Evolutionary conservation across 2,113 vertebrate species (phyloP).

Genomic region (Gadus chalcogrammus): DNA sequence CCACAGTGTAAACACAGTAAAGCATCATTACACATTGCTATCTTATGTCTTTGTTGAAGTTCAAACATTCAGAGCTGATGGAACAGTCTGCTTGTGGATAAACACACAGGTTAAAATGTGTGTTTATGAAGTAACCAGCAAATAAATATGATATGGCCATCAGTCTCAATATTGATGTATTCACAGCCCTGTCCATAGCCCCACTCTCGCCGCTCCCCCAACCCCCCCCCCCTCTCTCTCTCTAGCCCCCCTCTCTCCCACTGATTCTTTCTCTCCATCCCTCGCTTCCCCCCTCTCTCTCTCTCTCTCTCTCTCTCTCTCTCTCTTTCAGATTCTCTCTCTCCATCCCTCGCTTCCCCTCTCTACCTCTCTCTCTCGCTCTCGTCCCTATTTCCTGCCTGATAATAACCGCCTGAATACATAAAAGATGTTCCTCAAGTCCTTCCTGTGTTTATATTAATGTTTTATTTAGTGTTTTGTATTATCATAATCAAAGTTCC

Average conservation of each 20-base stretch:
- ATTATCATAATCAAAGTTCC: conserved; percentile 82
- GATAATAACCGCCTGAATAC: conserved; percentile 73
- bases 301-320: conserved; percentile 21
- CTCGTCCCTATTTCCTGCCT: conserved; percentile 54
- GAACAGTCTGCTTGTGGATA: conserved; percentile 20
- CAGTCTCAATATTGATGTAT: conserved; percentile 60
- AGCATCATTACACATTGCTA: conserved; percentile 1
- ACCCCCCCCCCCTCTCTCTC: no score
- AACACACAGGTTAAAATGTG: conserved; percentile 42
- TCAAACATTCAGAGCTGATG: conserved; percentile 14
- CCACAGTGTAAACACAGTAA: background rate
- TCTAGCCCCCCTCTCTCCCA: no score
- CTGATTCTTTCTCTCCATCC: no score
- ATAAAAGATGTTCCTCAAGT: conserved; percentile 72
- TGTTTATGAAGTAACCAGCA: conserved; percentile 44
- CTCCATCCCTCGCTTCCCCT: conserved; percentile 5
- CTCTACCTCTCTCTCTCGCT: conserved; percentile 2
- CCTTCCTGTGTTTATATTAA: conserved; percentile 78
- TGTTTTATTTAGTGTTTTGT: conserved; percentile 82
- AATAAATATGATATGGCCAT: conserved; percentile 52
- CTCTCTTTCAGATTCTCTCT: conserved; percentile 11
- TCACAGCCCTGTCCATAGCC: conserved; percentile 15
- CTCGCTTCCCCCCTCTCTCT: background rate
- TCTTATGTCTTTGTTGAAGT: background rate
- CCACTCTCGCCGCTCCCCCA: background rate